A percentile compares a stretch with the other conserved stretches of the same genome.
Evolutionary conservation across 2,797 vertebrate genomes (phyloP).

Genomic region (Cossypha dichroa): DNA sequence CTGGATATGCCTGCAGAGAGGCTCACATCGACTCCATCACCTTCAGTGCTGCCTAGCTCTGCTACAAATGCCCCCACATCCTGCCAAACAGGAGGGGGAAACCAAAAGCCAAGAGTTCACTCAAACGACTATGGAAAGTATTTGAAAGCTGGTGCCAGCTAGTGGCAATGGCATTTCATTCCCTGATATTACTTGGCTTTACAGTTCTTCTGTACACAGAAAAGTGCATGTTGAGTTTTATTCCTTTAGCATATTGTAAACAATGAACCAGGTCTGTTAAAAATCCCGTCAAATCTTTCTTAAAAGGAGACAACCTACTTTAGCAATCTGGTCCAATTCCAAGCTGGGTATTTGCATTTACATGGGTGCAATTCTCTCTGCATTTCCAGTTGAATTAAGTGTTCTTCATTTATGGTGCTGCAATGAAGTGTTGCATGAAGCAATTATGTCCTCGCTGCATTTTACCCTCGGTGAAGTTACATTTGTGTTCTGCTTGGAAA

Average conservation of each 20-base stretch:
- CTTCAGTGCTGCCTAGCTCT: neutral
- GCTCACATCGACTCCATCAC: neutral
- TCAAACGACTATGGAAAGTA: neutral
- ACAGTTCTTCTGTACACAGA: neutral
- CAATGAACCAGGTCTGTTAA: neutral
- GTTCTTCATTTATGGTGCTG: neutral
- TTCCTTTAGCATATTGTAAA: neutral
- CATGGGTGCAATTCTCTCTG: neutral
- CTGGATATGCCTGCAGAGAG: neutral
- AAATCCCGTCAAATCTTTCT: neutral
- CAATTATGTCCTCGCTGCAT: neutral
- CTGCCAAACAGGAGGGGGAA: neutral
- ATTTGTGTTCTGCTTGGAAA: conserved; percentile 5
- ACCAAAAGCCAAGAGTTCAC: conserved; percentile 11
- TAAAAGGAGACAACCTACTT: neutral
- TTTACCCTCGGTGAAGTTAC: conserved; percentile 20
- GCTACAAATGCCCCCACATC: neutral
- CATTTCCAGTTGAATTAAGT: neutral
- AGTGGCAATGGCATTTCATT: neutral
- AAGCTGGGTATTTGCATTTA: neutral
- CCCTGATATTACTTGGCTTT: neutral
- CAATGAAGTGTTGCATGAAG: neutral
- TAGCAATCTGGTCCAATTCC: neutral
- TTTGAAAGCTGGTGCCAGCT: conserved; percentile 43
- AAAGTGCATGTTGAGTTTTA: neutral